Evolutionary conservation across 1,140 invertebrate species (phyloP), one percentile per base, ranked within the genome.

Genomic region (Lithobius niger): DNA sequence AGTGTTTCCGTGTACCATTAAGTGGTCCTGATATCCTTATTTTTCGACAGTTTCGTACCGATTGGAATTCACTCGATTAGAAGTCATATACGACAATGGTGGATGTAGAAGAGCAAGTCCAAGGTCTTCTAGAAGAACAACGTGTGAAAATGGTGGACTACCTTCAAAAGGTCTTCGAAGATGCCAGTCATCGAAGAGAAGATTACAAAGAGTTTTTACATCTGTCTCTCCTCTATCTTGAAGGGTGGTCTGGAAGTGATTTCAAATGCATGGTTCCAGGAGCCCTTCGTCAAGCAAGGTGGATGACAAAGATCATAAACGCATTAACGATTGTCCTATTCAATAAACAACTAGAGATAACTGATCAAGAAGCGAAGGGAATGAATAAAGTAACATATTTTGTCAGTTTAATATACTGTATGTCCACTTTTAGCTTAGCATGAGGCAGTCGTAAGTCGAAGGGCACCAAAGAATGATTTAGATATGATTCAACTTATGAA

Each of bases 81-180:
- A 55, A 55, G 43, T 55, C 53, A 55, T 55, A 51, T 55, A 49
- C 42, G 31, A 49, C 42, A 55, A 55, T 21, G 42, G 42, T 55
- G 40, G 53, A 45, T 55, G 42, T 50, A 4, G 40, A 50, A 6
- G 25, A 6, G 19, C 21, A n/a, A 16, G 31, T 36, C n/a, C 31
- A 36, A 36, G 31, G 31, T n/a, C n/a, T 36, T 36, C 31, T 36
- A 36, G 31, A 55, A 55, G 31, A 55, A 55, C 27, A 55, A 55
- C 24, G 53, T 50, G 45, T 55, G 43, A 55, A 55, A 55, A 55
- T 55, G 22, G 53, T 55, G 48, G 49, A 55, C 53, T 55, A 52
- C 53, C 48, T 55, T 43, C 53, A 55, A 55, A 55, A 52, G 40
- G 31, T 36, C n/a, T n/a, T 36, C 6, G n/a, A 36, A 36, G 31